Conservation (phyloP, 2,113 vertebrate species). For the Semnornis frantzii region DNA sequence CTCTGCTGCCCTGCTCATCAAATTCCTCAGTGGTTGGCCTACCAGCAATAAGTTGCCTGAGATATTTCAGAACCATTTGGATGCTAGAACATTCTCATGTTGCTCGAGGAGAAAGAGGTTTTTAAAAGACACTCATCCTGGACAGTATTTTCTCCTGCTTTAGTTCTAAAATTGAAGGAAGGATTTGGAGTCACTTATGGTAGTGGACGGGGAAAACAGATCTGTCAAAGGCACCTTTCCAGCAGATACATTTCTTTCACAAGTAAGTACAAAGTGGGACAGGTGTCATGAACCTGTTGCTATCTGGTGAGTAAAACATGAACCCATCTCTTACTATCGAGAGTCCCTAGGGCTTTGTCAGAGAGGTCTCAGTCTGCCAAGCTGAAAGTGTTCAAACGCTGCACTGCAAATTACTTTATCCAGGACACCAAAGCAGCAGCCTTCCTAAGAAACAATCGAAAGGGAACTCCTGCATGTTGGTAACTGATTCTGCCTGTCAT, state of each 20-base stretch:
- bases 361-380: background rate
- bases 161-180: background rate
- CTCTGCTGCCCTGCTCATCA: background rate
- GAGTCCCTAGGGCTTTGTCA: background rate
- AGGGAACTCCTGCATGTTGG: background rate
- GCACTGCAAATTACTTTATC: background rate
- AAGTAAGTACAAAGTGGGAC: background rate
- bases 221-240: background rate
- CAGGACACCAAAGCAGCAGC: background rate
- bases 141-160: background rate
- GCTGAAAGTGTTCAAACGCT: background rate
- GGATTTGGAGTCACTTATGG: background rate
- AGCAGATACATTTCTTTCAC: background rate
- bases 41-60: background rate
- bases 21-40: background rate
- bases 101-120: background rate
- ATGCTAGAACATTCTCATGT: background rate
- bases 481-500: background rate
- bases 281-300: background rate
- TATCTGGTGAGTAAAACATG: background rate
- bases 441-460: background rate
- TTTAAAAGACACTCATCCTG: background rate
- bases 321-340: background rate
- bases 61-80: background rate
- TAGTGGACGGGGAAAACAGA: background rate